Percentiles rank a stretch among this genome's conserved stretches.
These are phyloP conservation scores for Lagopus muta DNA, from an alignment of 2,113 vertebrate genomes.

Conservation along the genomic window DNA sequence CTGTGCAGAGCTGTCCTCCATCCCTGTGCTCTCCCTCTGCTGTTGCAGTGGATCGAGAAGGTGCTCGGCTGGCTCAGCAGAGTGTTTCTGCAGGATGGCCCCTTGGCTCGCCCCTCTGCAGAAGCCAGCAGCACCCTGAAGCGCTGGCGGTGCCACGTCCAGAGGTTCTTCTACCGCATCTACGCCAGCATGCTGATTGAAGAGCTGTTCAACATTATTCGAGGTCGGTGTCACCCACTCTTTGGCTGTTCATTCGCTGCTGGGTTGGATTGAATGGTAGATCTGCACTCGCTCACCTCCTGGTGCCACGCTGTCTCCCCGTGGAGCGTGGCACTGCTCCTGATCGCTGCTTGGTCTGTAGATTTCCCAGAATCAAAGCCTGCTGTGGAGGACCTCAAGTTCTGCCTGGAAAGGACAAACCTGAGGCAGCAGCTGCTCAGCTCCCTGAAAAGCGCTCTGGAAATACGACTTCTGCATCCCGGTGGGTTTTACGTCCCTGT, in stretches of 20 bases:
- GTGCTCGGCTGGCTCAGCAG: constrained; percentile 94
- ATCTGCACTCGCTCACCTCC: neutral
- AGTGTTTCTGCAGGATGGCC: constrained; percentile 84
- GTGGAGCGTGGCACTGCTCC: fast-evolving
- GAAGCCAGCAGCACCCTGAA: constrained; percentile 79
- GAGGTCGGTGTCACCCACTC: constrained; percentile 76
- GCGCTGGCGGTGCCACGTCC: constrained; percentile 94
- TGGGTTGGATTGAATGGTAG: fast-evolving
- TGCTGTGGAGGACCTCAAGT: constrained; percentile 94
- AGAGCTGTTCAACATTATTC: constrained; percentile 97
- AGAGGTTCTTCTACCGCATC: constrained; percentile 95
- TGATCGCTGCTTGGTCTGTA: constrained; percentile 31
- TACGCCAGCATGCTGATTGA: constrained; percentile 96
- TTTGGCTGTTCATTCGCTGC: no score
- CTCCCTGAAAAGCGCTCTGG: constrained; percentile 91
- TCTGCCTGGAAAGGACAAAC: constrained; percentile 94
- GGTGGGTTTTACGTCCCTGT: constrained; percentile 67
- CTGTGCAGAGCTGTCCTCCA: neutral
- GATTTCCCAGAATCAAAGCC: constrained; percentile 98
- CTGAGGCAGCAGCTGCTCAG: constrained; percentile 94
- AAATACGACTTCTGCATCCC: constrained; percentile 93
- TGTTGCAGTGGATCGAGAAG: constrained; percentile 90
- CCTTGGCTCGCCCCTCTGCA: neutral
- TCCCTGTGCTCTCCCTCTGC: neutral
- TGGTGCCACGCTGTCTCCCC: fast-evolving